These are phyloP conservation scores for Bubo bubo DNA, from an alignment of 2,113 vertebrate genomes.

Conservation along the genomic window DNA sequence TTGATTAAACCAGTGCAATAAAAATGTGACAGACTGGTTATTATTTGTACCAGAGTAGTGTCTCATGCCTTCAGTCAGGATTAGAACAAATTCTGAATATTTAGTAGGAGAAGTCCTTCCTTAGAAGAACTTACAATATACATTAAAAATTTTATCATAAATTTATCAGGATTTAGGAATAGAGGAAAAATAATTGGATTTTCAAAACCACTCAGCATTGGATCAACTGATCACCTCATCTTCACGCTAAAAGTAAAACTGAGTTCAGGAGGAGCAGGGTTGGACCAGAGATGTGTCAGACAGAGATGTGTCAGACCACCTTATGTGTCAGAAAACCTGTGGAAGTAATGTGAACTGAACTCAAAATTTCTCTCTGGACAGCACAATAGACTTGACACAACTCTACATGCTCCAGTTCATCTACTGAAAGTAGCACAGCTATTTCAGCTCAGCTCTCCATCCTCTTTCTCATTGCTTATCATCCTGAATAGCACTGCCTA, in stretches of 20 bases:
- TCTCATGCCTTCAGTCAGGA: neutral
- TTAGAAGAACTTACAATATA: neutral
- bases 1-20: neutral
- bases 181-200: neutral
- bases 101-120: neutral
- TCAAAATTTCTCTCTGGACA: neutral
- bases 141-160: neutral
- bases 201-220: neutral
- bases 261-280: neutral
- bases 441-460: neutral
- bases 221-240: neutral
- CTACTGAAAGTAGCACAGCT: neutral
- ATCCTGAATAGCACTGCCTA: neutral
- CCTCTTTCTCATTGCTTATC: neutral
- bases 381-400: neutral
- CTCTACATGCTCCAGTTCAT: neutral
- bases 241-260: neutral
- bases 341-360: neutral
- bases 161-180: neutral
- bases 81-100: neutral
- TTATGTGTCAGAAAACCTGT: neutral
- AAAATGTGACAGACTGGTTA: neutral
- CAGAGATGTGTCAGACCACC: neutral
- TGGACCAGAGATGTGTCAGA: neutral
- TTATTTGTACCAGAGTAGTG: neutral